A percentile compares a stretch with the other conserved stretches of the same genome.
Evolutionary conservation across 2,113 vertebrate genomes (phyloP).

Genomic region (Mandrillus leucophaeus): DNA sequence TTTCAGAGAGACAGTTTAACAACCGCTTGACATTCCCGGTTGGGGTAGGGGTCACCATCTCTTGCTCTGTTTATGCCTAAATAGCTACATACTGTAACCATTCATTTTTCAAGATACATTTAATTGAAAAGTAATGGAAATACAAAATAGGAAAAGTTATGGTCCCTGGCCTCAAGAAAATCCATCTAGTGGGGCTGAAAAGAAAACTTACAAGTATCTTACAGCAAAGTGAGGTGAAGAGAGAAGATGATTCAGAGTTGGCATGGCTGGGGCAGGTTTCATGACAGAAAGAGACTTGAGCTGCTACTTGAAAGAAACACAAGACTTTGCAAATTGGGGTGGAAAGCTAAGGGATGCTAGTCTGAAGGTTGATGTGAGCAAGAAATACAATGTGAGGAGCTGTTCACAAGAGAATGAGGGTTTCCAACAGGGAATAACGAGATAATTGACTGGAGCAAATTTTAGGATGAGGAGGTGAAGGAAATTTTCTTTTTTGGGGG

Average conservation of each 20-base stretch:
- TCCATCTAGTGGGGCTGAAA: background rate
- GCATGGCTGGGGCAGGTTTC: background rate
- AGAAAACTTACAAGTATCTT: background rate
- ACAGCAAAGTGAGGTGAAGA: background rate
- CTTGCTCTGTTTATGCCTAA: too few relatives aligned
- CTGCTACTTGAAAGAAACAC: background rate
- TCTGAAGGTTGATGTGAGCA: background rate
- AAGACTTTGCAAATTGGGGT: background rate
- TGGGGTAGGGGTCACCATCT: too few relatives aligned
- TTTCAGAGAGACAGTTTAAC: too few relatives aligned
- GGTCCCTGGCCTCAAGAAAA: background rate
- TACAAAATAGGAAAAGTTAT: background rate
- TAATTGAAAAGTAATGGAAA: background rate
- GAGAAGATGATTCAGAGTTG: background rate
- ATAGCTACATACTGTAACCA: background rate
- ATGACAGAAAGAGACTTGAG: background rate
- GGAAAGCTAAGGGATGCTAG: background rate
- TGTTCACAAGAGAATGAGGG: background rate
- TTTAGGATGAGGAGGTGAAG: background rate
- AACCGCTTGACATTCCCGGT: too few relatives aligned
- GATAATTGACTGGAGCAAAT: background rate
- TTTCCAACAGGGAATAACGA: background rate
- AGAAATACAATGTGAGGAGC: background rate
- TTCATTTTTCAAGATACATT: background rate
- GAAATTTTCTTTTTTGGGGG: too few relatives aligned